These are phyloP conservation scores for Salarias fasciatus DNA, from an alignment of 2,797 vertebrate species.

Conservation along the genomic window DNA sequence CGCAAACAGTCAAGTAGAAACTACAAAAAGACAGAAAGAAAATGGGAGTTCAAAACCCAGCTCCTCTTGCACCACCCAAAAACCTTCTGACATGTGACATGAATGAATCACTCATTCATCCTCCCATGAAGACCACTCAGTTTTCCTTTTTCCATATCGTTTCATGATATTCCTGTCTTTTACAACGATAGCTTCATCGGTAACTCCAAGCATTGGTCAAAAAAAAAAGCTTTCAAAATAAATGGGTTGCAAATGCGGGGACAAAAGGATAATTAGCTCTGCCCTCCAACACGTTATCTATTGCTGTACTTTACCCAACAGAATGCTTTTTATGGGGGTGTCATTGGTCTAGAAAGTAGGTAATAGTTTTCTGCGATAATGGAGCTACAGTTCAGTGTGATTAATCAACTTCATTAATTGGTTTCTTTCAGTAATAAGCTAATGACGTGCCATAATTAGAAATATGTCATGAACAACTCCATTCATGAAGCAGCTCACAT, in stretches of 20 bases:
- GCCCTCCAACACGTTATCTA: slow-evolving; percentile 6
- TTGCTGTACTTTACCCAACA: neutral
- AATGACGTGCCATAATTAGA: slow-evolving; percentile 4
- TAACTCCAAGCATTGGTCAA: neutral
- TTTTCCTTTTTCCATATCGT: no score
- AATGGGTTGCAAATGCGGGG: neutral
- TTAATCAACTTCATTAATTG: neutral
- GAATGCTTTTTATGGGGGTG: neutral
- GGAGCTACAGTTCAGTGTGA: neutral
- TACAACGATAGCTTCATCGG: neutral
- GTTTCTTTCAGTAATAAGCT: slow-evolving; percentile 4
- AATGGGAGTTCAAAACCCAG: neutral
- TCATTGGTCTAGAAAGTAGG: slow-evolving; percentile 2
- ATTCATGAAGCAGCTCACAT: neutral
- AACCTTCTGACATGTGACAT: neutral
- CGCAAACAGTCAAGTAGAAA: slow-evolving; percentile 8
- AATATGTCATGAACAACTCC: neutral
- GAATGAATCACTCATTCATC: no score
- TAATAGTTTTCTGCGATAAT: slow-evolving; percentile 7
- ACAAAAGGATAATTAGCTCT: slow-evolving; percentile 3
- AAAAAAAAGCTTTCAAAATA: neutral
- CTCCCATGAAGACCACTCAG: no score
- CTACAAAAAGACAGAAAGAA: slow-evolving; percentile 1
- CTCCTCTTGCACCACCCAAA: neutral
- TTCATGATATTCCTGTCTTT: neutral